phyloP scores from a whole-genome alignment of 2,888 invertebrate species.

The Rhagonycha fulva region DNA sequence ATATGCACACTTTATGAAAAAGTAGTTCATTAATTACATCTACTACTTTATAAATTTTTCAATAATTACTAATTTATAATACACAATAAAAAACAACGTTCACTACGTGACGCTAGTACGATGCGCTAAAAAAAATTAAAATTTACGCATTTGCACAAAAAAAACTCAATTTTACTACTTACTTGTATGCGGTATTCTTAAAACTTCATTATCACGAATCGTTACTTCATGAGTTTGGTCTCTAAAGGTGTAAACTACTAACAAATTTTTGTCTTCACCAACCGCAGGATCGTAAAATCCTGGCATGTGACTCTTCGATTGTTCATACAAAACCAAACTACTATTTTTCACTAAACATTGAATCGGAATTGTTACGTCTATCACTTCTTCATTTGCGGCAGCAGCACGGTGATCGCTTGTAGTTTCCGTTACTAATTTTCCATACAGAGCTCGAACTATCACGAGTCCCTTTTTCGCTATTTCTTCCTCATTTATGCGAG shows the following conservation, averaged over 20 bases:
- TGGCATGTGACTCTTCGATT: conserved; percentile 90
- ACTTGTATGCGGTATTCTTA: conserved; percentile 79
- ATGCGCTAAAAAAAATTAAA: conserved; percentile 47
- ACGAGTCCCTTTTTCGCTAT: conserved; percentile 82
- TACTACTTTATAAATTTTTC: conserved; percentile 18
- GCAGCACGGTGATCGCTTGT: conserved; percentile 36
- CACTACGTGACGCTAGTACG: conserved; percentile 50
- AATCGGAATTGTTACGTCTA: conserved; percentile 93
- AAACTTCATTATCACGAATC: conserved; percentile 77
- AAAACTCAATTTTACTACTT: conserved; percentile 45
- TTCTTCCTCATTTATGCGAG: conserved; percentile 81
- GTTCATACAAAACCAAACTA: conserved; percentile 80
- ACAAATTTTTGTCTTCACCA: conserved; percentile 87
- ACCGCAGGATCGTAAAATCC: conserved; percentile 97
- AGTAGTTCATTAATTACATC: conserved; percentile 17
- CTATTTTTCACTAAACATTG: conserved; percentile 94
- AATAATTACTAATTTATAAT: conserved; percentile 15
- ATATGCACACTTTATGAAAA: conserved; percentile 11
- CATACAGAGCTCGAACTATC: conserved; percentile 83
- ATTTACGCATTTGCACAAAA: neutral
- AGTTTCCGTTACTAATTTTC: conserved; percentile 60
- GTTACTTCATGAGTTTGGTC: conserved; percentile 78
- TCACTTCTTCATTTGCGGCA: conserved; percentile 60
- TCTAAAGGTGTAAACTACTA: conserved; percentile 84
- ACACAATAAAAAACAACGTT: conserved; percentile 1